Evolutionary conservation across 2,113 vertebrate genomes (phyloP).

Genomic region (Oreochromis aureus): DNA sequence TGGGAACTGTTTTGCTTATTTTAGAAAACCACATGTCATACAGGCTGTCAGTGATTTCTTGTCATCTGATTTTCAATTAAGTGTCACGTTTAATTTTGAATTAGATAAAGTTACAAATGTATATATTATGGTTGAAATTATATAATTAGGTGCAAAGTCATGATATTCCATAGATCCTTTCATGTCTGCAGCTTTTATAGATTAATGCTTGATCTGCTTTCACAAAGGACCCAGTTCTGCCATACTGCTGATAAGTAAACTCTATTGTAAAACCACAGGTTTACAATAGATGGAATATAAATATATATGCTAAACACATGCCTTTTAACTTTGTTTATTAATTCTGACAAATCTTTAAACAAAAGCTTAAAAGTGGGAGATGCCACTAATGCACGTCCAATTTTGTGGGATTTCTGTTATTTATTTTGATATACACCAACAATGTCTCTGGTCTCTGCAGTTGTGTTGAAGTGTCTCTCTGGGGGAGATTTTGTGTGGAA

Average conservation of each 20-base stretch:
- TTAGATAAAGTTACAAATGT: neutral
- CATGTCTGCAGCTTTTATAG: neutral
- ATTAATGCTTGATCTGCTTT: neutral
- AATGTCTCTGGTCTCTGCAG: neutral
- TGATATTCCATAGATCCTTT: neutral
- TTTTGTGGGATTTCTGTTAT: neutral
- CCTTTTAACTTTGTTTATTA: neutral
- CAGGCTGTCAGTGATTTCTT: neutral
- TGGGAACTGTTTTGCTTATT: neutral
- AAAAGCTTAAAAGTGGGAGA: neutral
- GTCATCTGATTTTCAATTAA: neutral
- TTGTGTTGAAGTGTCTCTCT: neutral
- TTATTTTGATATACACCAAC: neutral
- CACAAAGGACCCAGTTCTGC: neutral
- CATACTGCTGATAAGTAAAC: neutral
- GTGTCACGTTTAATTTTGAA: neutral
- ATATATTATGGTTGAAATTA: neutral
- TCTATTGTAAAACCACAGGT: neutral
- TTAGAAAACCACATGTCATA: neutral
- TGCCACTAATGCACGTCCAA: neutral
- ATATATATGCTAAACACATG: neutral
- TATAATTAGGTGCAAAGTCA: neutral
- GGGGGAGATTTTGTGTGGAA: neutral
- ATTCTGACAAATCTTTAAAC: neutral
- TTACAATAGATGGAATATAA: neutral